phyloP scores from a whole-genome alignment of 2,797 vertebrate genomes.

The Sciaenops ocellatus region DNA sequence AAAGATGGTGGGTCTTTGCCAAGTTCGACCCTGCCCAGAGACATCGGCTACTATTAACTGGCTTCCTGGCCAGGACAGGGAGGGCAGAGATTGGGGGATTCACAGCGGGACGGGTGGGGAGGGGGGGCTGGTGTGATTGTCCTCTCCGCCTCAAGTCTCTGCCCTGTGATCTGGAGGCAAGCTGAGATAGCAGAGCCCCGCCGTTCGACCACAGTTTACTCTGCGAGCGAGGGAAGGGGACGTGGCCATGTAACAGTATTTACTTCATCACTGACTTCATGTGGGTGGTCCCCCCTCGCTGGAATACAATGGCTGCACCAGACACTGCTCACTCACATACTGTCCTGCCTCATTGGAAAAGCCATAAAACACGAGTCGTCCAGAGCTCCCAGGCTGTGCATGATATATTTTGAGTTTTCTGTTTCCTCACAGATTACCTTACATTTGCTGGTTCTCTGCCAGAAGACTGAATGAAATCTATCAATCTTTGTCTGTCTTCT shows the following conservation, averaged over 20 bases:
- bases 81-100: constrained; percentile 45
- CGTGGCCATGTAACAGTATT: constrained; percentile 78
- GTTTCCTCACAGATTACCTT: constrained; percentile 73
- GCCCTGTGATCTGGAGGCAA: constrained; percentile 72
- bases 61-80: constrained; percentile 56
- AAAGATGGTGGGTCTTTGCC: constrained; percentile 67
- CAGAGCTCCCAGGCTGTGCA: constrained; percentile 74
- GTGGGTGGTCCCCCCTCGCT: constrained; percentile 82
- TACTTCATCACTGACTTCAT: constrained; percentile 82
- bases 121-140: constrained; percentile 35
- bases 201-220: constrained; percentile 76
- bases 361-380: constrained; percentile 83
- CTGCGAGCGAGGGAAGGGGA: constrained; percentile 71
- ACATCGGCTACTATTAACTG: constrained; percentile 65
- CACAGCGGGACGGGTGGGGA: constrained; percentile 30
- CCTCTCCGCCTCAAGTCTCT: constrained; percentile 44
- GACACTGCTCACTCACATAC: constrained; percentile 82
- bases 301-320: constrained; percentile 84
- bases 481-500: constrained; percentile 31
- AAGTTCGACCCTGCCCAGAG: constrained; percentile 67
- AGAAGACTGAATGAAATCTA: constrained; percentile 43
- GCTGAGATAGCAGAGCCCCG: constrained; percentile 76
- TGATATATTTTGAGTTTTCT: constrained; percentile 73
- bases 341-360: constrained; percentile 86
- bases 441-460: constrained; percentile 58